These are phyloP conservation scores for Octodon degus DNA, from an alignment of 2,113 vertebrate genomes.

Conservation along the genomic window DNA sequence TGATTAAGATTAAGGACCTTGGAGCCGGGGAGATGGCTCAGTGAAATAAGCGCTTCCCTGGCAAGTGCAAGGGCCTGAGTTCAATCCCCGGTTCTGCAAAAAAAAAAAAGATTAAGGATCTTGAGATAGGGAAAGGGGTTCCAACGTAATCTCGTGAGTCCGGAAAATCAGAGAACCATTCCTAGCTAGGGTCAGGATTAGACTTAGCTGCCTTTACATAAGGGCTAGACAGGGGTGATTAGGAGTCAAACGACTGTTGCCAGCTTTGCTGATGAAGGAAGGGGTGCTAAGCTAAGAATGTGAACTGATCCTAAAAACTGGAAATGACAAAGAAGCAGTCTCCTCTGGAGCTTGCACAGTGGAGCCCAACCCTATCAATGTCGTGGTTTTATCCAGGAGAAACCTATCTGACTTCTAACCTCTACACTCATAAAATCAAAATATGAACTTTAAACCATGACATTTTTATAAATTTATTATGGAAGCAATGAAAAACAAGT, in stretches of 20 bases:
- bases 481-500: not conserved
- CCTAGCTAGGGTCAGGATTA: not conserved
- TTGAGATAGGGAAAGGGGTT: not conserved
- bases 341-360: not conserved
- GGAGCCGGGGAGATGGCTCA: no score
- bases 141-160: not conserved
- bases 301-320: not conserved
- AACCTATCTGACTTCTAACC: not conserved
- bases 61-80: no score
- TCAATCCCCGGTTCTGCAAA: no score
- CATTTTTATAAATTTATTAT: not conserved
- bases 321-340: not conserved
- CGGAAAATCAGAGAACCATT: conserved; percentile 1
- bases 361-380: not conserved
- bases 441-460: not conserved
- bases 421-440: not conserved
- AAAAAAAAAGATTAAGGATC: not conserved
- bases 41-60: no score
- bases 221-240: not conserved
- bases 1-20: conserved; percentile 12
- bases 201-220: not conserved
- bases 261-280: not conserved
- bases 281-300: not conserved
- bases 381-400: not conserved
- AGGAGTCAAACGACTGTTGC: not conserved